A percentile compares a stretch with the other conserved stretches of the same genome.
Conservation (phyloP, 2,797 vertebrate genomes). For the Cyprinodon diabolis region DNA sequence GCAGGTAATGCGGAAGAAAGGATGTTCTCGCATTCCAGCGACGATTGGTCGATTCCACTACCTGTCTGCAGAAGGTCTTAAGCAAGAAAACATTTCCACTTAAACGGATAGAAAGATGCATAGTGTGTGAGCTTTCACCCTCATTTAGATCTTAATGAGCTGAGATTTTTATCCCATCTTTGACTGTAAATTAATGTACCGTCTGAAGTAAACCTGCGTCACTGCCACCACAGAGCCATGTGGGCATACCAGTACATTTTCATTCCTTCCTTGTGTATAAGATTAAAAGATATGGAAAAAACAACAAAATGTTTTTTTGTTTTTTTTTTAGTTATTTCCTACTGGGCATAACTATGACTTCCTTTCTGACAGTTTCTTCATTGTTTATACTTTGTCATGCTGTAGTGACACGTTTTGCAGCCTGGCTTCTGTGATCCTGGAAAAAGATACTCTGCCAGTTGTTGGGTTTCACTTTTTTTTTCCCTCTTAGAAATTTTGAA, state of each 20-base stretch:
- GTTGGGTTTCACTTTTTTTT: background rate
- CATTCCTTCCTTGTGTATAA: constrained; percentile 6
- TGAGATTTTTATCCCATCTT: background rate
- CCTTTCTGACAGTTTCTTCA: constrained; percentile 7
- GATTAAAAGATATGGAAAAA: constrained; percentile 21
- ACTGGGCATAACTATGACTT: constrained; percentile 14
- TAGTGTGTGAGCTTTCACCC: background rate
- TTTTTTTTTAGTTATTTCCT: background rate
- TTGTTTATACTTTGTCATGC: constrained; percentile 6
- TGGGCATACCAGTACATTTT: constrained; percentile 20
- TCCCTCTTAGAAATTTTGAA: background rate
- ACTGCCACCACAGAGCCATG: constrained; percentile 19
- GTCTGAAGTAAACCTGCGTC: constrained; percentile 24
- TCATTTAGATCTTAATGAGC: background rate
- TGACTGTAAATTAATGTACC: background rate
- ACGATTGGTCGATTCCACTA: background rate
- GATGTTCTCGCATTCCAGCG: background rate
- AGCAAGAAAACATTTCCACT: constrained; percentile 2
- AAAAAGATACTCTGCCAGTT: background rate
- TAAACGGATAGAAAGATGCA: background rate
- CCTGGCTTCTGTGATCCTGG: background rate
- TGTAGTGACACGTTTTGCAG: background rate
- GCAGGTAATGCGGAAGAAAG: background rate
- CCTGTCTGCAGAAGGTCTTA: background rate
- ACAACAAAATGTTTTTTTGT: background rate